Evolutionary conservation across 1,140 invertebrate genomes (phyloP).

Genomic region (Tetramorium simillimum): DNA sequence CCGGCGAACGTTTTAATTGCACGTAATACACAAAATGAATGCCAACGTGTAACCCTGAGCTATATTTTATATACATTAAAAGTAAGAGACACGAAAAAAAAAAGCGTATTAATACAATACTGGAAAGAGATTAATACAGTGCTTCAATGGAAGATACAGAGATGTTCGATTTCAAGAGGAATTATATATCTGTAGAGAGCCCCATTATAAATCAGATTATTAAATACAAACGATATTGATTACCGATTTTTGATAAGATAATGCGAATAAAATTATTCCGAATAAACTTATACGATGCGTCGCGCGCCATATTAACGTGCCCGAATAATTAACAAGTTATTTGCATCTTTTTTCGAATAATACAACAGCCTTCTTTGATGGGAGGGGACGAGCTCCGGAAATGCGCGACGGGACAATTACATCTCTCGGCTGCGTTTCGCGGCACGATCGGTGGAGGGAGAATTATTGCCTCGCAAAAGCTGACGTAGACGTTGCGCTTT

Average conservation of each 20-base stretch:
- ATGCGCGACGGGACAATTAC: not conserved
- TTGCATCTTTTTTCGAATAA: not conserved
- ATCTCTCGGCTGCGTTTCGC: slow-evolving; percentile 27
- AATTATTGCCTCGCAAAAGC: slow-evolving; percentile 68
- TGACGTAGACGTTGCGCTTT: slow-evolving; percentile 60
- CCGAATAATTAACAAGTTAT: not conserved
- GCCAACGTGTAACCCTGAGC: slow-evolving; percentile 5
- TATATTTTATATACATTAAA: slow-evolving; percentile 30
- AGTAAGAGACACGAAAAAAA: not conserved
- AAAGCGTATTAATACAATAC: not conserved
- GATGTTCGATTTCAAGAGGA: not conserved
- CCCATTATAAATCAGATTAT: not conserved
- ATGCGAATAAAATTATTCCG: not conserved
- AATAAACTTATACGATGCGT: not conserved
- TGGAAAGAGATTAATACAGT: slow-evolving; percentile 1
- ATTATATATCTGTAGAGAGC: not conserved
- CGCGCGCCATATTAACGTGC: not conserved
- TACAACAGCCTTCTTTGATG: not conserved
- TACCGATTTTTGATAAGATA: not conserved
- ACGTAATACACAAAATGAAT: slow-evolving; percentile 31
- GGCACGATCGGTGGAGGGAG: not conserved
- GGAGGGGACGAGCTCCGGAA: not conserved
- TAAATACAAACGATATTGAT: not conserved
- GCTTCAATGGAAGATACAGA: not conserved
- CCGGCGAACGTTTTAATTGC: slow-evolving; percentile 43